phyloP scores from a whole-genome alignment of 1,140 invertebrate species.

The Sarcophaga bullata region DNA sequence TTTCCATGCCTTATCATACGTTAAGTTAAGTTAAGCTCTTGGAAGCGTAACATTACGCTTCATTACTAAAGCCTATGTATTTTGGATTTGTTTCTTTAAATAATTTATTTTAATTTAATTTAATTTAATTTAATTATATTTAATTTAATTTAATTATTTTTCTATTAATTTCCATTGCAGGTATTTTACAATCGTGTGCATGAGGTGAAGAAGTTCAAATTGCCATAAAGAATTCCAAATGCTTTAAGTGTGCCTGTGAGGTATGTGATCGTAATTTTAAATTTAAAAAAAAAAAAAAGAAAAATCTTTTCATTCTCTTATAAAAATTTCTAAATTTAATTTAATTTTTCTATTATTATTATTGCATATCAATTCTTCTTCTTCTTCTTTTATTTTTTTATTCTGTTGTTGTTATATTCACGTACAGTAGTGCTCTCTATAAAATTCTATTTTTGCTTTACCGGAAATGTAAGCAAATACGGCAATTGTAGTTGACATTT shows the following conservation, averaged over 20 bases:
- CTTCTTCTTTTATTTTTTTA: too few species aligned
- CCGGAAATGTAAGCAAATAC: conserved; percentile 21
- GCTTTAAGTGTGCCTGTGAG: conserved; percentile 61
- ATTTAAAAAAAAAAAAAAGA: not conserved
- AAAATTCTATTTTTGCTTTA: not conserved
- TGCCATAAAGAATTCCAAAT: conserved; percentile 55
- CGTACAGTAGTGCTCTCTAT: too few species aligned
- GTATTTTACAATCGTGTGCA: conserved; percentile 58
- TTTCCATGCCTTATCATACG: too few species aligned
- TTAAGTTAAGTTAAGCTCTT: too few species aligned
- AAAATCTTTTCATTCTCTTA: not conserved
- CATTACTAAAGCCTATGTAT: too few species aligned
- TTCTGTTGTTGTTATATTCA: too few species aligned
- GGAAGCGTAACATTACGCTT: too few species aligned
- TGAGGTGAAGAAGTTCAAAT: conserved; percentile 58
- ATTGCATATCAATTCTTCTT: not conserved
- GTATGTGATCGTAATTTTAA: conserved; percentile 48
- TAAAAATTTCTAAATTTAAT: too few species aligned
- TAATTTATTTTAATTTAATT: too few species aligned
- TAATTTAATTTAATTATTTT: too few species aligned
- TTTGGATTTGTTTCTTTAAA: too few species aligned
- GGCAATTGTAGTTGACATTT: not conserved
- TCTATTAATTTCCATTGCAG: conserved; percentile 46
- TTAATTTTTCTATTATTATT: not conserved
- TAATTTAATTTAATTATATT: too few species aligned